phyloP scores from a whole-genome alignment of 2,113 vertebrate species.

The Pristiophorus japonicus region DNA sequence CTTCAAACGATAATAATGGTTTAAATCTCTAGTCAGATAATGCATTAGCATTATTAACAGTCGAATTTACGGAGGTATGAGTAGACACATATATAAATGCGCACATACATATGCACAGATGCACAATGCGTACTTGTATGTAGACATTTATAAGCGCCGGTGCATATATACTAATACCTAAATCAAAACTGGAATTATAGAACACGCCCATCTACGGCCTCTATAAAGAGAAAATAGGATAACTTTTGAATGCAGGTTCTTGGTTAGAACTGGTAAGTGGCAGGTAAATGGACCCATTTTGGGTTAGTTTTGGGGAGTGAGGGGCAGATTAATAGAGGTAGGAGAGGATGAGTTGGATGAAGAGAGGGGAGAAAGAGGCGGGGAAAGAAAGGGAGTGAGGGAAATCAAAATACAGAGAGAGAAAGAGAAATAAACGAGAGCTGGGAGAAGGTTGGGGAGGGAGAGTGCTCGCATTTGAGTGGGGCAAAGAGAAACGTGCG shows the following conservation, averaged over 20 bases:
- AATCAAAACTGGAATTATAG: too few relatives aligned
- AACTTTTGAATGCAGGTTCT: neutral
- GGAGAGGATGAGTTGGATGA: neutral
- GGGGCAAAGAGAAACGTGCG: neutral
- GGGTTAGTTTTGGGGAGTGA: too few relatives aligned
- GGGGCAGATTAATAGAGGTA: neutral
- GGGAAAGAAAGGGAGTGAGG: neutral
- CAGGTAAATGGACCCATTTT: neutral
- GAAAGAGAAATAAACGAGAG: too few relatives aligned
- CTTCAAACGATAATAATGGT: neutral
- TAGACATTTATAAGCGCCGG: neutral
- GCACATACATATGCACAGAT: neutral
- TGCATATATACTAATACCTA: neutral
- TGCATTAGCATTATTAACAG: neutral
- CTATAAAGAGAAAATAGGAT: too few relatives aligned
- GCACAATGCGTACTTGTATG: neutral
- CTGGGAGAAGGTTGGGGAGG: rapidly evolving
- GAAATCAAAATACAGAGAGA: too few relatives aligned
- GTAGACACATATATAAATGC: neutral
- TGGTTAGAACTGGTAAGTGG: neutral
- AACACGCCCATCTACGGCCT: too few relatives aligned
- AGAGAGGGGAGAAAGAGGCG: too few relatives aligned
- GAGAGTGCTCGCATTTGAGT: too few relatives aligned
- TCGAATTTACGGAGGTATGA: neutral
- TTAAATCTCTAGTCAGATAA: neutral